Conservation (phyloP, 1,140 invertebrate genomes). For the Diachasma alloeum region DNA sequence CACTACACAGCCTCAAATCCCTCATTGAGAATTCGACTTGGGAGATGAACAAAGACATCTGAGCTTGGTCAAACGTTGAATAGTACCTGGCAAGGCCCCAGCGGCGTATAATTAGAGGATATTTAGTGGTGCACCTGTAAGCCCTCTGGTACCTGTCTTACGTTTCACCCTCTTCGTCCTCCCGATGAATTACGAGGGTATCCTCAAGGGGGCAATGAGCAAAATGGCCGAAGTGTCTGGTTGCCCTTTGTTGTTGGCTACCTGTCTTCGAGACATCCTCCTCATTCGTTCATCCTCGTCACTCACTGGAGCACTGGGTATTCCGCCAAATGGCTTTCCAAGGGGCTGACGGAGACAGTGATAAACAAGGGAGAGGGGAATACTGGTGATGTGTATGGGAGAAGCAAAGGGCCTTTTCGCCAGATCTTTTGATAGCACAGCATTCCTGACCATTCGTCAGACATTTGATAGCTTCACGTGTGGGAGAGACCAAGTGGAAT, state of each 20-base stretch:
- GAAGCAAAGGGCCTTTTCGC: slow-evolving; percentile 29
- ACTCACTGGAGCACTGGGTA: not conserved
- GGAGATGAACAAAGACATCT: slow-evolving; percentile 36
- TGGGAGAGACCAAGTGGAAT: slow-evolving; percentile 40
- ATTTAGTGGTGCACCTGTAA: slow-evolving; percentile 43
- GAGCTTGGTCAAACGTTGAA: slow-evolving; percentile 46
- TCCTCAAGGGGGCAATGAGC: slow-evolving; percentile 30
- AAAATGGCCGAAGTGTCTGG: slow-evolving; percentile 45
- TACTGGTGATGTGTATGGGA: not conserved
- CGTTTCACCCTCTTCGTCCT: not conserved
- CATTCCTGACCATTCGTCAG: slow-evolving; percentile 64
- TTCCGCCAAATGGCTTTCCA: not conserved
- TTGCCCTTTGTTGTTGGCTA: slow-evolving; percentile 61
- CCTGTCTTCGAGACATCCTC: slow-evolving; percentile 61
- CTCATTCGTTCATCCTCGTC: slow-evolving; percentile 30
- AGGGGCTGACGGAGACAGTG: not conserved
- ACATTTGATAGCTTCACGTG: slow-evolving; percentile 64
- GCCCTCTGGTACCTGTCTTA: slow-evolving; percentile 44
- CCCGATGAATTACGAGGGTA: not conserved
- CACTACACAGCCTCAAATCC: no score
- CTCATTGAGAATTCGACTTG: no score
- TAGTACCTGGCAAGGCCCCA: slow-evolving; percentile 36
- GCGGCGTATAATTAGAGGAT: slow-evolving; percentile 53
- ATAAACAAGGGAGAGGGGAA: slow-evolving; percentile 30
- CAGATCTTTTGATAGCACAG: slow-evolving; percentile 61